A percentile compares a stretch with the other conserved stretches of the same genome.
Evolutionary conservation across 2,797 vertebrate genomes (phyloP).

Genomic region (Oreochromis mossambicus): DNA sequence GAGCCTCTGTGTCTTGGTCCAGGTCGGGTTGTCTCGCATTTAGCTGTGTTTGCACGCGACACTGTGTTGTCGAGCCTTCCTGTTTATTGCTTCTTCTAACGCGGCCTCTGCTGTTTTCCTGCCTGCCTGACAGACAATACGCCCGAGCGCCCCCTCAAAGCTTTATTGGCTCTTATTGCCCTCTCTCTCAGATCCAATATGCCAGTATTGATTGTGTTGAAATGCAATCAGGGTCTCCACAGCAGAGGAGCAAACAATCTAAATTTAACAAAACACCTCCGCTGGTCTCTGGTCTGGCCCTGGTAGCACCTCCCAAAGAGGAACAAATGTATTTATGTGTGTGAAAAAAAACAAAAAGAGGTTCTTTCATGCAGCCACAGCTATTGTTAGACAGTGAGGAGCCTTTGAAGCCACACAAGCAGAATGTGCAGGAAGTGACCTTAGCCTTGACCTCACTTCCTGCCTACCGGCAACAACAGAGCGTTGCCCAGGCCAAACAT

Average conservation of each 20-base stretch:
- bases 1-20: neutral
- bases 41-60: slow-evolving; percentile 10
- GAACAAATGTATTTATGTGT: slow-evolving; percentile 51
- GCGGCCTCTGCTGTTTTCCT: slow-evolving; percentile 30
- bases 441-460: slow-evolving; percentile 54
- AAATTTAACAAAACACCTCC: slow-evolving; percentile 72
- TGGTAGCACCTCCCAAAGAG: slow-evolving; percentile 40
- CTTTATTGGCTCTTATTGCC: slow-evolving; percentile 74
- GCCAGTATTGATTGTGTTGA: slow-evolving; percentile 74
- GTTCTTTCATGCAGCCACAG: neutral
- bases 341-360: neutral
- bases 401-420: slow-evolving; percentile 4
- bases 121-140: slow-evolving; percentile 41
- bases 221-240: slow-evolving; percentile 71
- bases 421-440: slow-evolving; percentile 57
- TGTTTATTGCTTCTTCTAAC: slow-evolving; percentile 25
- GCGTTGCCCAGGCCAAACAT: neutral
- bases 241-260: slow-evolving; percentile 66
- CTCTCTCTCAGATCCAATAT: slow-evolving; percentile 70
- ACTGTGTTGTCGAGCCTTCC: neutral
- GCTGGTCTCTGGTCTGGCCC: slow-evolving; percentile 35
- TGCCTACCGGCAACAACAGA: neutral
- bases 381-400: slow-evolving; percentile 46
- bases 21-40: neutral
- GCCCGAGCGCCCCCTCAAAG: slow-evolving; percentile 37